Conservation (phyloP, 2,797 vertebrate species). For the Podarcis lilfordi region DNA sequence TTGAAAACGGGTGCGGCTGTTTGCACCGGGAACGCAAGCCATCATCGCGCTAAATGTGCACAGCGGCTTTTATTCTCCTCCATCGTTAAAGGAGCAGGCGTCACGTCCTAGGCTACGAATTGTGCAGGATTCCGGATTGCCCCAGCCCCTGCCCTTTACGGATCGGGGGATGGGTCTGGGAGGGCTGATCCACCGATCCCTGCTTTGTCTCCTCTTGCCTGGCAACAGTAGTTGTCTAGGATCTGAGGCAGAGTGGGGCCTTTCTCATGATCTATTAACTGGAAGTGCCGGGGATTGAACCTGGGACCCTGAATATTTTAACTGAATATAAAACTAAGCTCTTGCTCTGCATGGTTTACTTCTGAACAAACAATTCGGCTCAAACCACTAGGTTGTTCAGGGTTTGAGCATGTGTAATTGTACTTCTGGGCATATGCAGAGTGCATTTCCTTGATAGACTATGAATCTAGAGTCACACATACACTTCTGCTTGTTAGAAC, state of each 20-base stretch:
- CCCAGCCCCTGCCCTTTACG: neutral
- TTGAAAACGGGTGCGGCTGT: neutral
- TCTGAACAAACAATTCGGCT: neutral
- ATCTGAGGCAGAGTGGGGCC: neutral
- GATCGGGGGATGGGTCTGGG: neutral
- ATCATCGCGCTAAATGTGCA: neutral
- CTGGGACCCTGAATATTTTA: neutral
- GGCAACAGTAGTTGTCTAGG: neutral
- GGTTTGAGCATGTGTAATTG: neutral
- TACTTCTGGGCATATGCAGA: neutral
- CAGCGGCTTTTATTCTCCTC: neutral
- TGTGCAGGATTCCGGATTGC: neutral
- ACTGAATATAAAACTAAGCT: neutral
- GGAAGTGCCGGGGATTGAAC: neutral
- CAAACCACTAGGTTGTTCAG: neutral
- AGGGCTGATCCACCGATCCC: too few relatives aligned
- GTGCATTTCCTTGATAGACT: neutral
- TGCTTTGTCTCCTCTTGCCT: too few relatives aligned
- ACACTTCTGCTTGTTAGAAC: neutral
- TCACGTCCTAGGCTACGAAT: too few relatives aligned
- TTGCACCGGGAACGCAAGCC: too few relatives aligned
- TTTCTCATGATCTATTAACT: neutral
- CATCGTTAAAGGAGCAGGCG: neutral
- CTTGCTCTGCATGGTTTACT: neutral
- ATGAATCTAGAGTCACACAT: neutral